These are phyloP conservation scores for Scyliorhinus canicula DNA, from an alignment of 2,797 vertebrate species.

Conservation along the genomic window DNA sequence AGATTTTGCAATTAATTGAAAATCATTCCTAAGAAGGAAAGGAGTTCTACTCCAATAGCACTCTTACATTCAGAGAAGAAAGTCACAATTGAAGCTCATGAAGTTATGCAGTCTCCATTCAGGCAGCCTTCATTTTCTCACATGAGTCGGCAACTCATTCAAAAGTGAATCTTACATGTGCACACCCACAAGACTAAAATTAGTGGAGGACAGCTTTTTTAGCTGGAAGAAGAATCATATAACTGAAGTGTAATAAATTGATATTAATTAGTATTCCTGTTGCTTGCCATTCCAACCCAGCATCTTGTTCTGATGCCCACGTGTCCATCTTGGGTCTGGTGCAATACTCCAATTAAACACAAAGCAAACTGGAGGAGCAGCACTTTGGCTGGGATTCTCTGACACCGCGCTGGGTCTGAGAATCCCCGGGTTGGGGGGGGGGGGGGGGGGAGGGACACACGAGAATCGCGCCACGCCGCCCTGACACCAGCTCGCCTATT, in stretches of 20 bases:
- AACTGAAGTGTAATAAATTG: not conserved
- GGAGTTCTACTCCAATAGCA: not conserved
- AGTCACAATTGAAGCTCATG: not conserved
- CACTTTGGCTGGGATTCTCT: too few relatives aligned
- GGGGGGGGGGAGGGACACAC: too few relatives aligned
- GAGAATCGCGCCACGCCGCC: too few relatives aligned
- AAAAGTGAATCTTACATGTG: not conserved
- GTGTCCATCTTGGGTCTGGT: too few relatives aligned
- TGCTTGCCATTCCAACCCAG: too few relatives aligned
- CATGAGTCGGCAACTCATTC: not conserved
- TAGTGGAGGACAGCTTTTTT: not conserved
- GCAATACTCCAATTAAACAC: too few relatives aligned
- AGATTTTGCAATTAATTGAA: slow-evolving; percentile 12
- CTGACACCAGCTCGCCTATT: too few relatives aligned
- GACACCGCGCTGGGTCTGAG: too few relatives aligned
- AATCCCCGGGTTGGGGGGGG: too few relatives aligned
- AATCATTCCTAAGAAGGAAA: not conserved
- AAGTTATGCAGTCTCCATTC: not conserved
- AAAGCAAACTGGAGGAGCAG: too few relatives aligned
- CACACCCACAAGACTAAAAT: not conserved
- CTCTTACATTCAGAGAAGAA: not conserved
- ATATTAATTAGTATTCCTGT: too few relatives aligned
- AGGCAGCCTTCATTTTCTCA: not conserved
- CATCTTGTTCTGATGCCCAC: too few relatives aligned
- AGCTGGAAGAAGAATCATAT: not conserved